phyloP scores from a whole-genome alignment of 2,888 invertebrate species.

The Argynnis bischoffii region DNA sequence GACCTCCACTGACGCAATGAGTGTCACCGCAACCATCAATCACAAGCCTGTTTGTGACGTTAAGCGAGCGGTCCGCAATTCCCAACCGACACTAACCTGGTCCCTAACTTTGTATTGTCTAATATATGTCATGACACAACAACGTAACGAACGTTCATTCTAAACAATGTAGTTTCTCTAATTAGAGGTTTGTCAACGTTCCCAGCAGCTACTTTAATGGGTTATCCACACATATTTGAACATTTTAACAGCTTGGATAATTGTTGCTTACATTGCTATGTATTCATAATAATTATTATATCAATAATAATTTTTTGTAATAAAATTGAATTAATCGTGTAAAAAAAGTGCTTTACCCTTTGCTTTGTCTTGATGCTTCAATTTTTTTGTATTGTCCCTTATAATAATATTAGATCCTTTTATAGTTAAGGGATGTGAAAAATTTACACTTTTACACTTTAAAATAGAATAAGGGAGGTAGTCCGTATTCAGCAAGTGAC shows the following conservation, averaged over 20 bases:
- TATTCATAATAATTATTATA: no score
- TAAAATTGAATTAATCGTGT: no score
- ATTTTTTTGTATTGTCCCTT: neutral
- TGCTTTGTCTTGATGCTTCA: no score
- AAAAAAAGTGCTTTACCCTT: no score
- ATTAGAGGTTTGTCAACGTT: conserved; percentile 31
- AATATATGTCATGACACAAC: conserved; percentile 34
- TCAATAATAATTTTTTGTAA: no score
- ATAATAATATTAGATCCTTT: neutral
- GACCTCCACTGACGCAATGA: conserved; percentile 70
- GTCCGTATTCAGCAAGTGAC: conserved; percentile 28
- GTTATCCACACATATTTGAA: conserved; percentile 10
- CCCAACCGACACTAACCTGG: conserved; percentile 43
- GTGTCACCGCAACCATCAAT: conserved; percentile 77
- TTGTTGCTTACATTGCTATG: neutral
- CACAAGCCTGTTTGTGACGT: conserved; percentile 69
- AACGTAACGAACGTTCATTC: conserved; percentile 24
- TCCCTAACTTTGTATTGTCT: conserved; percentile 41
- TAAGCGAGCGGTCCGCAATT: conserved; percentile 51
- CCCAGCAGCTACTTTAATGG: conserved; percentile 21
- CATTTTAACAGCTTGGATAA: neutral
- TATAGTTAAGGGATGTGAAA: neutral
- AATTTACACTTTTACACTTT: neutral
- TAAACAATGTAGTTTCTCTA: conserved; percentile 31
- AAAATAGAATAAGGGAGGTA: conserved; percentile 10